These are phyloP conservation scores for Seira ritae DNA, from an alignment of 2,888 invertebrate species.

Conservation along the genomic window DNA sequence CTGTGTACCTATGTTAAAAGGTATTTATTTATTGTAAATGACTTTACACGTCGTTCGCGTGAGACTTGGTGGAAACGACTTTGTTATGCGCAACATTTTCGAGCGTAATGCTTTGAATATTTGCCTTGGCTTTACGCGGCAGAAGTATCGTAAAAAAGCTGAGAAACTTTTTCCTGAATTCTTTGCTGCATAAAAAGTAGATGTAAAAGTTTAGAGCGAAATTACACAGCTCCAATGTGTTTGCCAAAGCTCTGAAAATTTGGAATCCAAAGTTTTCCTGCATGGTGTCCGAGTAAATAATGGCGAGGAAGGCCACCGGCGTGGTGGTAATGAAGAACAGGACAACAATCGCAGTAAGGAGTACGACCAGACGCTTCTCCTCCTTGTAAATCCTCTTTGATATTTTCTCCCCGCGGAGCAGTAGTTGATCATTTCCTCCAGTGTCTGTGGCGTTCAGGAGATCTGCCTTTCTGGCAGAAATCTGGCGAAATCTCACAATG, in stretches of 20 bases:
- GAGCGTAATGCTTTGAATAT: slow-evolving; percentile 69
- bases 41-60: slow-evolving; percentile 54
- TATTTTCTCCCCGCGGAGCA: slow-evolving; percentile 70
- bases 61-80: slow-evolving; percentile 46
- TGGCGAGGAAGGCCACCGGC: slow-evolving; percentile 77
- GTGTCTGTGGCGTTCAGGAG: slow-evolving; percentile 70
- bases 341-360: slow-evolving; percentile 77
- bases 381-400: slow-evolving; percentile 75
- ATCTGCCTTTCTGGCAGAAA: slow-evolving; percentile 76
- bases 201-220: slow-evolving; percentile 78
- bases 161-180: slow-evolving; percentile 75
- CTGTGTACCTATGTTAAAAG: no score
- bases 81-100: slow-evolving; percentile 66
- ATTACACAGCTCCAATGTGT: slow-evolving; percentile 77
- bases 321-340: slow-evolving; percentile 78
- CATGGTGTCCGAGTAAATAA: slow-evolving; percentile 75
- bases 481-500: slow-evolving; percentile 76
- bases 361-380: slow-evolving; percentile 76
- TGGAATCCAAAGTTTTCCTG: slow-evolving; percentile 74
- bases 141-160: slow-evolving; percentile 71
- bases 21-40: background rate
- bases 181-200: slow-evolving; percentile 76
- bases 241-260: slow-evolving; percentile 77
- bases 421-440: slow-evolving; percentile 62
- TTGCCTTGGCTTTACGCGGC: slow-evolving; percentile 62